Conservation (phyloP, 2,113 vertebrate species). For the Prionailurus bengalensis region DNA sequence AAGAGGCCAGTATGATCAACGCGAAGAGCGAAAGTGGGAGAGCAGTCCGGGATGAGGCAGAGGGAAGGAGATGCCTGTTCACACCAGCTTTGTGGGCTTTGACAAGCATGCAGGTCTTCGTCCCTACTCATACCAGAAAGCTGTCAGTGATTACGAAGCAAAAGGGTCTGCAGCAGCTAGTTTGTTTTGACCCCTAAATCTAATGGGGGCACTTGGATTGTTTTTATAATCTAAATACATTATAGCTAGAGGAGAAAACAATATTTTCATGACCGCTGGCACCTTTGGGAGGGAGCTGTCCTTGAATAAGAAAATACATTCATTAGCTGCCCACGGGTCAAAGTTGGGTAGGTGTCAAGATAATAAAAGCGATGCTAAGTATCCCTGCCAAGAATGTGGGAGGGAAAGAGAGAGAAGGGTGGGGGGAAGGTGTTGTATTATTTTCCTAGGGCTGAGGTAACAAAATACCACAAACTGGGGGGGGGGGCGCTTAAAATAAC, state of each 20-base stretch:
- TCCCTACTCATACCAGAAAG: neutral
- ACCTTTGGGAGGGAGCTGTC: neutral
- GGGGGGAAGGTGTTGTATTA: neutral
- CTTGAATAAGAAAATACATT: conserved; percentile 35
- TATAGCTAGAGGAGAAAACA: neutral
- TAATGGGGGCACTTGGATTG: neutral
- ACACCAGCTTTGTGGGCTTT: neutral
- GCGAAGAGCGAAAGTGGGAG: neutral
- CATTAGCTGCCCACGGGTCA: neutral
- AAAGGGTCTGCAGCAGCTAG: neutral
- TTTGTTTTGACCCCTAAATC: conserved; percentile 16
- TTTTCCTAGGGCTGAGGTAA: neutral
- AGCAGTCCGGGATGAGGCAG: neutral
- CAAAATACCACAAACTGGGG: neutral
- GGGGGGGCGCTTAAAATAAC: neutral
- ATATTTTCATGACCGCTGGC: conserved; percentile 41
- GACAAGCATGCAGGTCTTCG: neutral
- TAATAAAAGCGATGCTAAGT: conserved; percentile 5
- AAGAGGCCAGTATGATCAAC: neutral
- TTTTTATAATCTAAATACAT: conserved; percentile 36
- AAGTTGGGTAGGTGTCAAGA: conserved; percentile 38
- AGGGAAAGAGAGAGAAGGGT: neutral
- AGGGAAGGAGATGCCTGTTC: neutral
- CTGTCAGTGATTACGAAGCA: neutral
- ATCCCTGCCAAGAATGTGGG: conserved; percentile 18